phyloP scores from a whole-genome alignment of 2,797 vertebrate species.

The Manis pentadactyla region DNA sequence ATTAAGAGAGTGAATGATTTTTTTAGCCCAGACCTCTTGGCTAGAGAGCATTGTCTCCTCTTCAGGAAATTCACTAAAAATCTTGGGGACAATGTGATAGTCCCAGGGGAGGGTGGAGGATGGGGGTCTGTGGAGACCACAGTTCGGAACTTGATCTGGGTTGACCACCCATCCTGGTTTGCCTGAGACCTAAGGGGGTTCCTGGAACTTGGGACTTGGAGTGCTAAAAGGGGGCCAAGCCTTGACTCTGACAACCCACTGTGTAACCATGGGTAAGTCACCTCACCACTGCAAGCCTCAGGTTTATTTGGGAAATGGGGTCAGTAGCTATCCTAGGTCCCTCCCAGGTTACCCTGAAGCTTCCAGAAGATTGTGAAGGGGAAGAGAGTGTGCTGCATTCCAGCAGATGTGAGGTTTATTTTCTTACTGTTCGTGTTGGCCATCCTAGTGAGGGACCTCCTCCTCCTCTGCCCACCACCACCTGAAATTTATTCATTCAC shows the following conservation, averaged over 20 bases:
- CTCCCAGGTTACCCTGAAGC: not conserved
- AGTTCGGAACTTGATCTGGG: not conserved
- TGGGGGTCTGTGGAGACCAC: not conserved
- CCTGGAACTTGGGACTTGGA: not conserved
- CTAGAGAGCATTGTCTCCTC: not conserved
- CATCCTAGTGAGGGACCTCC: not conserved
- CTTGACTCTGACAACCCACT: not conserved
- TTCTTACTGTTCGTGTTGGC: not conserved
- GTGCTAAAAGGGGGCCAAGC: not conserved
- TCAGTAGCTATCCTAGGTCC: not conserved
- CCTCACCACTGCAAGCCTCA: not conserved
- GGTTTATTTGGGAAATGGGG: not conserved
- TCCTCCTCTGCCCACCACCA: not conserved
- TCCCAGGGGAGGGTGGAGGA: not conserved
- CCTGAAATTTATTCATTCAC: not conserved
- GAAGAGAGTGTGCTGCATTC: not conserved
- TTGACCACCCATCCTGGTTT: not conserved
- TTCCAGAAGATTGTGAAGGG: not conserved
- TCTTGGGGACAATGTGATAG: not conserved
- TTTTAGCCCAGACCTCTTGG: too few relatives aligned
- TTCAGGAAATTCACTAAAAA: not conserved
- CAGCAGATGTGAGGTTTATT: not conserved
- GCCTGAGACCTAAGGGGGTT: not conserved
- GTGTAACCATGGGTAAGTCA: not conserved
- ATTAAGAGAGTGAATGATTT: not conserved